A percentile compares a stretch with the other conserved stretches of the same genome.
Conservation (phyloP, 2,113 vertebrate genomes). For the Merops nubicus region DNA sequence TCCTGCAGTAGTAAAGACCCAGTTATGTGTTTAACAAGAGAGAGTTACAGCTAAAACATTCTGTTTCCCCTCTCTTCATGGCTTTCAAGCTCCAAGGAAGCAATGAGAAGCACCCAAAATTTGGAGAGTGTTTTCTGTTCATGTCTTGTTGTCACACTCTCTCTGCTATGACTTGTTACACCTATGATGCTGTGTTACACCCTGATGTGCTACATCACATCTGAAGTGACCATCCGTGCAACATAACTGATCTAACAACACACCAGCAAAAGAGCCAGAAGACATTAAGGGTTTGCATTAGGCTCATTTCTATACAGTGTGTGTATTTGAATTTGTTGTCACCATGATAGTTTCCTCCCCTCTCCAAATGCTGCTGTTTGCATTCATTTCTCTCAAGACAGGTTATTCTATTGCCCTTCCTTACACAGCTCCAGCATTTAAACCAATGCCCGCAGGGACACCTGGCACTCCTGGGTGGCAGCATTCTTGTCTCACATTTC, state of each 20-base stretch:
- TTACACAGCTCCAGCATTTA: not conserved
- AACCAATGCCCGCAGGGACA: not conserved
- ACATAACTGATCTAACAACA: accelerated
- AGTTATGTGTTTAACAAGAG: not conserved
- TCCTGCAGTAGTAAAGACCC: not conserved
- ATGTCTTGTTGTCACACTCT: not conserved
- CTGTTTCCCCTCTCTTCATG: not conserved
- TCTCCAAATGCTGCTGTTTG: not conserved
- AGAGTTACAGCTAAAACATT: not conserved
- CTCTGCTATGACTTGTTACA: accelerated
- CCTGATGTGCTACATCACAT: accelerated
- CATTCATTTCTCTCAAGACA: not conserved
- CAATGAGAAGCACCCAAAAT: not conserved
- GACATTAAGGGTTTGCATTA: not conserved
- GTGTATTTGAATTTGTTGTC: not conserved
- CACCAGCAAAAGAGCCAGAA: not conserved
- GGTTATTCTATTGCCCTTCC: not conserved
- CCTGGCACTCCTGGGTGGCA: not conserved
- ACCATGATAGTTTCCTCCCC: not conserved
- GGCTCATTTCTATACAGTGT: not conserved
- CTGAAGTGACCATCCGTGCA: not conserved
- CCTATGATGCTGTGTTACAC: accelerated
- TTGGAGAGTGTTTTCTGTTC: not conserved
- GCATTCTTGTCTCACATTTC: not conserved
- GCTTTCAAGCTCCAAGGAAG: not conserved